Evolutionary conservation across 2,888 invertebrate genomes (phyloP).

Genomic region (Cosmia pyralina): DNA sequence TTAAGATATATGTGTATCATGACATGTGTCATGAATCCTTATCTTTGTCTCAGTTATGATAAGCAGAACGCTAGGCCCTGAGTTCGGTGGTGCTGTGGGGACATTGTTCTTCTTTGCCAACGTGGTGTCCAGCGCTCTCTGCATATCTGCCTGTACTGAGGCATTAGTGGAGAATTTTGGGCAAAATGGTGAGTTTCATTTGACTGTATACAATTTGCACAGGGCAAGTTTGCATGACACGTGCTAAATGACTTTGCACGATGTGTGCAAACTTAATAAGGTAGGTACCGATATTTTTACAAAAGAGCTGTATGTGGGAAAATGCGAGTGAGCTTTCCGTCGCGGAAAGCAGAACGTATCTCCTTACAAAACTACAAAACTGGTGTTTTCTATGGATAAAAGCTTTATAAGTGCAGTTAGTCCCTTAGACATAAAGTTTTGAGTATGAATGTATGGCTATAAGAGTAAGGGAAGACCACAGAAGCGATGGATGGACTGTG

Average conservation of each 20-base stretch:
- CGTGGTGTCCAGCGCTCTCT: constrained; percentile 98
- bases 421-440: too few species aligned
- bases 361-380: too few species aligned
- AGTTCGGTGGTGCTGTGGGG: constrained; percentile 99
- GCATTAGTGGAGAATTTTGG: constrained; percentile 97
- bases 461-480: too few species aligned
- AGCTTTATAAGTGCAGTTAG: too few species aligned
- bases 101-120: constrained; percentile 99
- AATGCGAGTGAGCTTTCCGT: background rate
- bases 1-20: too few species aligned
- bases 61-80: constrained; percentile 98
- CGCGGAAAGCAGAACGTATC: too few species aligned
- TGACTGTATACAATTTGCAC: background rate
- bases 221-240: background rate
- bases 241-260: background rate
- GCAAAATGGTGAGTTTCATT: constrained; percentile 90
- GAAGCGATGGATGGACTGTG: too few species aligned
- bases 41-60: constrained; percentile 96
- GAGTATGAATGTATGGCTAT: too few species aligned
- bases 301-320: background rate
- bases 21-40: constrained; percentile 50
- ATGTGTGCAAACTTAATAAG: background rate
- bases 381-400: too few species aligned
- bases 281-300: background rate
- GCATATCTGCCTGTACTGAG: constrained; percentile 98